Percentiles rank a stretch among this genome's conserved stretches.
These are phyloP conservation scores for Uloborus plumipes DNA, from an alignment of 2,888 invertebrate genomes.

Conservation along the genomic window DNA sequence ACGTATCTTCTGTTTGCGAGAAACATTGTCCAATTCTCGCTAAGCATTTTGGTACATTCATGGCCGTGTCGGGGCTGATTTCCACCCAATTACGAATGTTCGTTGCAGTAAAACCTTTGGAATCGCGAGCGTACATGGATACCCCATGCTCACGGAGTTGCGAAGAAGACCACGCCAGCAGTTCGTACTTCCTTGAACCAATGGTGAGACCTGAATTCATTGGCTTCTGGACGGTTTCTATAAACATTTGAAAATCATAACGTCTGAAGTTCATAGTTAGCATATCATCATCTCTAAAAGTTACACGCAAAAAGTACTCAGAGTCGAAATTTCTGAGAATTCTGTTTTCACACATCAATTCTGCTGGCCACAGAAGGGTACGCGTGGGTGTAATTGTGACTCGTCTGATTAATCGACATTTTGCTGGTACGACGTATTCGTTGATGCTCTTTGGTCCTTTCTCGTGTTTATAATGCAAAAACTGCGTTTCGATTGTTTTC, in stretches of 20 bases:
- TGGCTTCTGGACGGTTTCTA: slow-evolving; percentile 3
- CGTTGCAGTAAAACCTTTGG: slow-evolving; percentile 40
- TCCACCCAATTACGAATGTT: slow-evolving; percentile 65
- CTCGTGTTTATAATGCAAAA: not conserved
- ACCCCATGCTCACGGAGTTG: slow-evolving; percentile 66
- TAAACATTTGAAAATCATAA: slow-evolving; percentile 5
- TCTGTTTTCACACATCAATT: slow-evolving; percentile 44
- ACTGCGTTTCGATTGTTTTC: slow-evolving; percentile 10
- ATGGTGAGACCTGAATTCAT: slow-evolving; percentile 39
- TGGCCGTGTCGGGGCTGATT: slow-evolving; percentile 56
- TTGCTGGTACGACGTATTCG: slow-evolving; percentile 11
- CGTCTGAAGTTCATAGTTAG: slow-evolving; percentile 16
- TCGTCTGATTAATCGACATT: slow-evolving; percentile 33
- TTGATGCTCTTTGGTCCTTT: not conserved
- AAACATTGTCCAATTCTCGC: slow-evolving; percentile 67
- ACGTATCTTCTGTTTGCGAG: slow-evolving; percentile 60
- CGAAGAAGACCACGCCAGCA: slow-evolving; percentile 66
- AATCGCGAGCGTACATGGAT: slow-evolving; percentile 64
- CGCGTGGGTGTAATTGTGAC: slow-evolving; percentile 35
- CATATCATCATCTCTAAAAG: slow-evolving; percentile 56
- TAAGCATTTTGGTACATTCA: slow-evolving; percentile 65
- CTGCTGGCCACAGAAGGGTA: slow-evolving; percentile 37
- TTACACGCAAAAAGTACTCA: slow-evolving; percentile 52
- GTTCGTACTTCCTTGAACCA: slow-evolving; percentile 60
- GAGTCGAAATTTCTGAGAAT: slow-evolving; percentile 54